These are phyloP conservation scores for Drosophila sturtevanti DNA, from an alignment of 1,140 invertebrate genomes.

Conservation along the genomic window DNA sequence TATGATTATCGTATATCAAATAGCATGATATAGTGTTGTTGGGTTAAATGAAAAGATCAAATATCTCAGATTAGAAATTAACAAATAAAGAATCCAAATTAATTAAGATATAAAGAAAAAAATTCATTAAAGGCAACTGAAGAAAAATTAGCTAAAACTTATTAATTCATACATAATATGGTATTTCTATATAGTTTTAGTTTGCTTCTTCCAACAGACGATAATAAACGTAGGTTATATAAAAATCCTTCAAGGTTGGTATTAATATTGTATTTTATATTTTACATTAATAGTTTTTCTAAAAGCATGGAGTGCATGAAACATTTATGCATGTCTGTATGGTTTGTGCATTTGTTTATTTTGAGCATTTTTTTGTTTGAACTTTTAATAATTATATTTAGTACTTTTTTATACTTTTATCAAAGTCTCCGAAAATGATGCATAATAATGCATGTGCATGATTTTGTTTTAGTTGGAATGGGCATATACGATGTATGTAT, in stretches of 20 bases:
- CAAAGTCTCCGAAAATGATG: conserved; percentile 11
- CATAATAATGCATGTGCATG: conserved; percentile 6
- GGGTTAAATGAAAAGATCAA: too few species aligned
- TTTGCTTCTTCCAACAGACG: not conserved
- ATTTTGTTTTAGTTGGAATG: conserved; percentile 7
- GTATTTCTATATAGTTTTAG: not conserved
- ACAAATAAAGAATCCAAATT: too few species aligned
- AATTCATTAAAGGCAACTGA: too few species aligned
- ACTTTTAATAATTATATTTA: not conserved
- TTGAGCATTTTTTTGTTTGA: not conserved
- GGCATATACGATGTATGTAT: not conserved
- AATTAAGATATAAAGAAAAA: too few species aligned
- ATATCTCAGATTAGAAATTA: too few species aligned
- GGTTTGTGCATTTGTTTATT: not conserved
- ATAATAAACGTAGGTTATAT: not conserved
- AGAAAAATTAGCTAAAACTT: too few species aligned
- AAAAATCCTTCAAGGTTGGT: not conserved
- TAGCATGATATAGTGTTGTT: too few species aligned
- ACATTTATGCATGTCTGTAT: too few species aligned
- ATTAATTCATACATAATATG: not conserved
- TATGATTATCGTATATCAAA: too few species aligned
- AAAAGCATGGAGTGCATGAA: not conserved
- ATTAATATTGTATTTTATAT: not conserved
- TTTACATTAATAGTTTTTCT: too few species aligned
- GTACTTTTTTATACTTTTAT: too few species aligned